phyloP scores from a whole-genome alignment of 2,113 vertebrate species.

The Pristiophorus japonicus region DNA sequence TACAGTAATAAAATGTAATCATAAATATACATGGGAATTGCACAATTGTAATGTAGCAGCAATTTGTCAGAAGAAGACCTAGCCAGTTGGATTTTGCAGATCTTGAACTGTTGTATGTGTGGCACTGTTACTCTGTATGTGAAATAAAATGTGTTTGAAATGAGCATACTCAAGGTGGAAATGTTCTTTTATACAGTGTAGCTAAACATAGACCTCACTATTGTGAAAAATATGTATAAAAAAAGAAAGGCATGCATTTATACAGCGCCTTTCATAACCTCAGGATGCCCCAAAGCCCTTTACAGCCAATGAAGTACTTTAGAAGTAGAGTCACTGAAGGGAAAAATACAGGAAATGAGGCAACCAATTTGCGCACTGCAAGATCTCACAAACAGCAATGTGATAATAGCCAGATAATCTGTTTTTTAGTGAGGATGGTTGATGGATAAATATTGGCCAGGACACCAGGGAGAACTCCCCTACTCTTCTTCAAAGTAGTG shows the following conservation, averaged over 20 bases:
- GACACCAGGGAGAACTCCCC: neutral
- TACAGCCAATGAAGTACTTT: neutral
- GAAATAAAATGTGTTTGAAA: neutral
- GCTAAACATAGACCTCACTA: neutral
- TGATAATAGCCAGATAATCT: neutral
- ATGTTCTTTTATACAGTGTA: neutral
- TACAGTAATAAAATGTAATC: neutral
- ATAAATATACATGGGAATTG: neutral
- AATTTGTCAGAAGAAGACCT: neutral
- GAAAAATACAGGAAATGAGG: neutral
- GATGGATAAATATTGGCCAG: neutral
- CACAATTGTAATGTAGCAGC: neutral
- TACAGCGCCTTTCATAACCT: neutral
- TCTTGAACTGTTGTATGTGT: neutral
- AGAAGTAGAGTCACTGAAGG: neutral
- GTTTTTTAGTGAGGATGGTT: neutral
- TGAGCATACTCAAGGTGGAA: too few species aligned
- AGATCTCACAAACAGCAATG: neutral
- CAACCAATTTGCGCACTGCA: neutral
- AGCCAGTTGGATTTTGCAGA: neutral
- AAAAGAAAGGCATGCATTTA: neutral
- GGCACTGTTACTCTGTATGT: neutral
- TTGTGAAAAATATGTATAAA: neutral
- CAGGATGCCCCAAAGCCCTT: neutral
- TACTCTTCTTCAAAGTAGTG: neutral